Base-by-base conservation (phyloP, 1,140 invertebrate genomes). In the Solenopsis invicta region DNA sequence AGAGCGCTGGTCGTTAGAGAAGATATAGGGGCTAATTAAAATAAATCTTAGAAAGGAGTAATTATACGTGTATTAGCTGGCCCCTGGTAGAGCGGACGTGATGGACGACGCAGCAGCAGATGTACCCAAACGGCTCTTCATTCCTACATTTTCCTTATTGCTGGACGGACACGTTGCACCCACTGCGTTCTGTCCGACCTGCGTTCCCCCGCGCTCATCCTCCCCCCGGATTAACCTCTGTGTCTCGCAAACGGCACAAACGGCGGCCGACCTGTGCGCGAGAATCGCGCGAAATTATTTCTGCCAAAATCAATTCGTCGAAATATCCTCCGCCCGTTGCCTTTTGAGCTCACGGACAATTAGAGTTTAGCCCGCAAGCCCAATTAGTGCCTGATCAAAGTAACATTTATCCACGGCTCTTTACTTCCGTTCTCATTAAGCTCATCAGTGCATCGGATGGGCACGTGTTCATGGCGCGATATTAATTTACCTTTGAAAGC, bases 1-100 rank as follows among this genome's bases (percentile, higher is more conserved):
- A 94, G 94, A 93, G 93, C 91, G 90, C 21, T 87, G 94, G 93
- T 95, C 94, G 94, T 95, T 95, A 95, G 93, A 91, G 92, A 95
- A 95, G 94, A 95, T 95, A 93, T 94, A 95, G 92, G 89, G 92
- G 90, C 94, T 95, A 95, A 95, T 95, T 95, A 95, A 95, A 95
- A 95, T 95, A 95, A 95, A 95, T 95, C 94, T 95, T 95, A 94
- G 94, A 94, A 94, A 93, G 93, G 94, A 95, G 94, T 95, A 95
- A 95, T 95, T 95, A 95, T 95, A 95, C 94, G 94, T 95, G 94
- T 95, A 95, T 95, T 95, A 95, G 95, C 94, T 92, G 86, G 93
- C 89, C 91, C 91, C 87, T n/a, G 88, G 93, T 90, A 91, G 66
- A 69, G 91, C 78, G 85, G 66, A 56, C 62, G 93, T 95, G 94